A percentile compares a stretch with the other conserved stretches of the same genome.
Conservation (phyloP, 2,113 vertebrate species). For the Syngnathus typhle region DNA sequence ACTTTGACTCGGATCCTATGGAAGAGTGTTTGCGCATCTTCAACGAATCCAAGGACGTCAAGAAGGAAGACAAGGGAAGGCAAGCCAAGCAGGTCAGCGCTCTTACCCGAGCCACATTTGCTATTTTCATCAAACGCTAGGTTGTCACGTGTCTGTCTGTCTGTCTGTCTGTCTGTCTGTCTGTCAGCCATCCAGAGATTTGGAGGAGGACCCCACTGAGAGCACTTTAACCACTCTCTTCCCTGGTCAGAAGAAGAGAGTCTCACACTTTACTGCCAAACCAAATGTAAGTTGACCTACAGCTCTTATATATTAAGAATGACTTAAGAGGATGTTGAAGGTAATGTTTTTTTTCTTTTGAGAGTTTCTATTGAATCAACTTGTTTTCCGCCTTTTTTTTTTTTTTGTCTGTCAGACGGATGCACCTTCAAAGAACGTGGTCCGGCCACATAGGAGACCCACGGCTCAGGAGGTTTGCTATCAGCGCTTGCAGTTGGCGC, state of each 20-base stretch:
- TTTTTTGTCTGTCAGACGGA: constrained; percentile 60
- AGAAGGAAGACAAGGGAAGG: constrained; percentile 89
- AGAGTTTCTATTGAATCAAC: not conserved
- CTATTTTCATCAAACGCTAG: not conserved
- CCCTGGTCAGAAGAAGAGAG: constrained; percentile 90
- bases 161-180: constrained; percentile 6
- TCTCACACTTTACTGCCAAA: constrained; percentile 85
- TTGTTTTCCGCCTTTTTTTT: not conserved
- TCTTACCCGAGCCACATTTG: not conserved
- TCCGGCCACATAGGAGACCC: constrained; percentile 70
- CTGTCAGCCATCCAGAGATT: constrained; percentile 58
- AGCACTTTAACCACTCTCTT: constrained; percentile 80
- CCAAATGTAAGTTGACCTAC: constrained; percentile 73
- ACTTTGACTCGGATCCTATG: constrained; percentile 90
- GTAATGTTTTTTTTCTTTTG: not conserved
- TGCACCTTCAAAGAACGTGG: constrained; percentile 46
- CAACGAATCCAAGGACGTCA: constrained; percentile 90
- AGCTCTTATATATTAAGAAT: no score
- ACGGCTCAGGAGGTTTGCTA: constrained; percentile 91
- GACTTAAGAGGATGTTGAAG: not conserved
- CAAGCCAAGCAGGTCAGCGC: constrained; percentile 82
- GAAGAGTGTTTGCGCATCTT: constrained; percentile 96
- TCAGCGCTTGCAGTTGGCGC: constrained; percentile 84
- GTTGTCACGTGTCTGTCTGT: not conserved
- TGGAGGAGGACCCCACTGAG: constrained; percentile 69